These are phyloP conservation scores for Channallabes apus DNA, from an alignment of 2,797 vertebrate genomes.

Conservation along the genomic window DNA sequence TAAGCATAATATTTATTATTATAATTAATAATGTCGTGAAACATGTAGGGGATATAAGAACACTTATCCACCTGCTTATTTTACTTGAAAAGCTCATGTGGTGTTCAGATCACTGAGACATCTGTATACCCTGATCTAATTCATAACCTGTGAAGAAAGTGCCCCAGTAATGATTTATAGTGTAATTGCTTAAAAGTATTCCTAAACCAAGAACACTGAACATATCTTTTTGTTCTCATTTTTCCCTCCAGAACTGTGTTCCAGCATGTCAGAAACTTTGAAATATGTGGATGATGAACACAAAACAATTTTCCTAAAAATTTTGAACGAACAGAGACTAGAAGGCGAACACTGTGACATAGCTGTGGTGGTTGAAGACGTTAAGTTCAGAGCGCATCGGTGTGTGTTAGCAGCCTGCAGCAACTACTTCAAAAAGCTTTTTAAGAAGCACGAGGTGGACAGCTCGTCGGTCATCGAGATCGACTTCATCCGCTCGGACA, in stretches of 20 bases:
- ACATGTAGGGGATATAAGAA: neutral
- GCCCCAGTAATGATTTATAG: neutral
- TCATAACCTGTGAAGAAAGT: neutral
- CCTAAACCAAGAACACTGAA: neutral
- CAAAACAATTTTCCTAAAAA: constrained; percentile 94
- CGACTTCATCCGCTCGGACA: constrained; percentile 95
- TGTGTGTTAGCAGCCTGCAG: constrained; percentile 97
- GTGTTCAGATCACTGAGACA: neutral
- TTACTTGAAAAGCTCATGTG: neutral
- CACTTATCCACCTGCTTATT: neutral
- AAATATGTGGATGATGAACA: constrained; percentile 97
- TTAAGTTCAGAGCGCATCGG: constrained; percentile 94
- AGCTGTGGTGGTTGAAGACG: constrained; percentile 95
- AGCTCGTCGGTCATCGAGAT: constrained; percentile 99
- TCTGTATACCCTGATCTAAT: neutral
- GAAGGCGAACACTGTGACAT: constrained; percentile 98
- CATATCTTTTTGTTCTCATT: neutral
- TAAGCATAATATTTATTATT: neutral
- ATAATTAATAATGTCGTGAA: too few species aligned
- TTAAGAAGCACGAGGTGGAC: constrained; percentile 96
- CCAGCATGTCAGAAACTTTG: constrained; percentile 94
- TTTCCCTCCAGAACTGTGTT: constrained; percentile 34
- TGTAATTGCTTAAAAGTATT: neutral
- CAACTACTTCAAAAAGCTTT: constrained; percentile 98
- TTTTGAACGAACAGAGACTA: constrained; percentile 92